phyloP scores from a whole-genome alignment of 1,140 invertebrate genomes.

The Pantala flavescens region DNA sequence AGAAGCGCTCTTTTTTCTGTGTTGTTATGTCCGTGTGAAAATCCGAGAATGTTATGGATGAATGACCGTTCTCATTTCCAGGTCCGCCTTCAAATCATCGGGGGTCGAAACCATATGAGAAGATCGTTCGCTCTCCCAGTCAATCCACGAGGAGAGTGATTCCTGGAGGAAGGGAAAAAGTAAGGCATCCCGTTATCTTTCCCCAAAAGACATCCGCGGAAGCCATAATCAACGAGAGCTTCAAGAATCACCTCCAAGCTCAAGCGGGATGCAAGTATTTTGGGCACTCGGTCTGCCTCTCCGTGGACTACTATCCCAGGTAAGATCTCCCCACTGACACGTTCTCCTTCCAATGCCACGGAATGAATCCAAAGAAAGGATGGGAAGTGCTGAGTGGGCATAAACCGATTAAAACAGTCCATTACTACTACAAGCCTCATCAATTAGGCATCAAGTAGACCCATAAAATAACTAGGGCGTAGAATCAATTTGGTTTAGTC shows the following conservation, averaged over 20 bases:
- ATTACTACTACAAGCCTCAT: too few species aligned
- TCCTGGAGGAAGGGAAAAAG: background rate
- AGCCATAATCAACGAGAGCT: background rate
- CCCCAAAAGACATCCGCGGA: background rate
- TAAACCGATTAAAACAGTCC: too few species aligned
- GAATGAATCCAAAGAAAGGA: too few species aligned
- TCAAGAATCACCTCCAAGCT: slow-evolving; percentile 20
- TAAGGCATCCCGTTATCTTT: background rate
- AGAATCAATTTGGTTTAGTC: too few species aligned
- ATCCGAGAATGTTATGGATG: background rate
- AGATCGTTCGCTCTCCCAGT: background rate
- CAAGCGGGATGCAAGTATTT: slow-evolving; percentile 53
- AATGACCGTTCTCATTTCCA: background rate
- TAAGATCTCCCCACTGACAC: slow-evolving; percentile 37
- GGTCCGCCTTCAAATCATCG: background rate
- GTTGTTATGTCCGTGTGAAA: background rate
- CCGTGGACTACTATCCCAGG: slow-evolving; percentile 64
- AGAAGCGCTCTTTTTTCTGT: background rate
- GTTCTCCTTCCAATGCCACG: too few species aligned
- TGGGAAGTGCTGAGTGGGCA: too few species aligned
- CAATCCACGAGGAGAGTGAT: background rate
- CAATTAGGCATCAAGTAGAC: too few species aligned
- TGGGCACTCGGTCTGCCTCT: slow-evolving; percentile 61
- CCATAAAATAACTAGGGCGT: too few species aligned
- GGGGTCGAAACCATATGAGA: background rate